Base-by-base conservation (phyloP, 2,113 vertebrate species). In the Neolamprologus modestus region DNA sequence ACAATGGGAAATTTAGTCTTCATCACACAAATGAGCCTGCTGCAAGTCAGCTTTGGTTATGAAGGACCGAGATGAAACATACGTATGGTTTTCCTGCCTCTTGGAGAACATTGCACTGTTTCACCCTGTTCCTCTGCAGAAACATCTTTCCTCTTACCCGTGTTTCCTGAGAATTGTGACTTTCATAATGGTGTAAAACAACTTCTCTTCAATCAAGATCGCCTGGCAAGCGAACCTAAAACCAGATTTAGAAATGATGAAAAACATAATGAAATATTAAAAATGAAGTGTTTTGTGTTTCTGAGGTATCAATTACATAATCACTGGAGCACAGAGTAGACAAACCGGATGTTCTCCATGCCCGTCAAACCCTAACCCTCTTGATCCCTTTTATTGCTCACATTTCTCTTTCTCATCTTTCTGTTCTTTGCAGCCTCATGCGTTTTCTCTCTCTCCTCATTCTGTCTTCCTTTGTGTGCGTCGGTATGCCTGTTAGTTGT, bases 401-500 rank as follows among this genome's bases (percentile, higher is more conserved):
- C 47, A 84, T 90, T 85, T 83, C 35, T 66, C 54, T 88, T 84
- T 59, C 82, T 92, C 81, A 84, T 89, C 26, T 68, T 88, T 88
- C 40, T n/a, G 16, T 79, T 50, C 47, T 82, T 83, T 91, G 81
- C 85, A 50, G 13, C 53, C 63, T 88, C 81, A 31, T 91, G 59
- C 76, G 9, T 85, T 86, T 80, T 40, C 40, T 82, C 61, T 76
- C 47, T 52, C 16, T 61, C 24, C 7, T 42, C 19, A 26, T 86
- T 82, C 57, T 85, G 84, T 90, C 89, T 84, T 82, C 26, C 42
- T 88, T 78, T 84, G 54, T 88, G 68, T 90, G 91, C 81, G 54
- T 86, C 47, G 40, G 87, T 59, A 81, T 50, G 93, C 90, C 92
- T 91, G 93, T 93, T 92, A 94, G 93, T 92, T 94, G 88, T 93